Base-by-base conservation (phyloP, 2,797 vertebrate genomes). In the Chrosomus eos region DNA sequence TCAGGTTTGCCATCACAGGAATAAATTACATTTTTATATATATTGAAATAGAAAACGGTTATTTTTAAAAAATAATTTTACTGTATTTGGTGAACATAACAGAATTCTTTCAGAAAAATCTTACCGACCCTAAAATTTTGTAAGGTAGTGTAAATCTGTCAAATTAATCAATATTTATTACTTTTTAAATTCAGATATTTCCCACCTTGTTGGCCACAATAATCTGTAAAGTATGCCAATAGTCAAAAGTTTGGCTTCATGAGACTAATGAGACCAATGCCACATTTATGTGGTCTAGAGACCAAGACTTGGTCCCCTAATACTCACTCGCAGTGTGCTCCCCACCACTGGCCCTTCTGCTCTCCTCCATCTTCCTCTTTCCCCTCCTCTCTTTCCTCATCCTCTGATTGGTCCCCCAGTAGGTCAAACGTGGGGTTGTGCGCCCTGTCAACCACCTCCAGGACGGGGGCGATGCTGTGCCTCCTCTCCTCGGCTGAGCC, bases 391-490 rank as follows among this genome's bases (percentile, higher is more conserved):
- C 93, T 94, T 0, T 88, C 92, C 90, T 97, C 96, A 2, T 96
- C 96, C 88, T 95, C 94, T 0, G 95, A 96, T 71, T 96, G 96
- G 91, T 96, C 96, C 16, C 94, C 95, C 83, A 97, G 90, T 28
- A 96, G 93, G 92, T 96, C 96, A 78, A 96, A 96, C 23, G 94
- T 93, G 36, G 95, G 90, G 80, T 89, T 91, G 83, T 89, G 94
- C 28, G 95, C 94, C 0, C 94, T 92, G 14, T 96, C 95, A 75
- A 96, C 94, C 86, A 96, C 91, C 91, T 97, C 96, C 87, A 96
- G 93, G 51, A 96, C 96, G 0, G 96, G 95, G 26, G 95, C 96
- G 3, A 97, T 97, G 92, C 95, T 96, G 92, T 95, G 95, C 38
- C 95, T 91, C 81, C 95, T 93, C 87, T 95, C 95, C 67, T 95